Base-by-base conservation (phyloP, 2,888 invertebrate species). In the Cacoxenus indagator region DNA sequence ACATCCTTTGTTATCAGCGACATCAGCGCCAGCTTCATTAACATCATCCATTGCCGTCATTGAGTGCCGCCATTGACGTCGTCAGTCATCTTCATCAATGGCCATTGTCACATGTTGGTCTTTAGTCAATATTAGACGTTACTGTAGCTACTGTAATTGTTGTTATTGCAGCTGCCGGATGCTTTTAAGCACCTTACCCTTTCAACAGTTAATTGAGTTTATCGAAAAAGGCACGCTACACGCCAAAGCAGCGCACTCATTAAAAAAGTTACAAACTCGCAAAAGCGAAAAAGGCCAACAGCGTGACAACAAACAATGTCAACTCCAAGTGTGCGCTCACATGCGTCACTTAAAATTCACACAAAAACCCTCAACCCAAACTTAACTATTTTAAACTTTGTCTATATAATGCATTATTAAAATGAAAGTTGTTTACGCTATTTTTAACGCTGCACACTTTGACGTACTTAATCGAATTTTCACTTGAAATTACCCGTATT, bases 151-250 rank as follows among this genome's bases (percentile, higher is more conserved):
- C 43, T 19, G 43, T 43, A 31, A n/a, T 37, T 59, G 31, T 31
- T 62, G 61, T 9, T 43, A 6, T 14, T 62, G 26, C 27, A 19
- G 26, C 27, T 62, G 24, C 45, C 61, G 51, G 51, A 51, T 51
- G 61, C 45, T 62, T 62, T 62, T 62, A 45, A 62, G 61, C 61
- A 43, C 24, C 61, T n/a, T n/a, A n/a, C n/a, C n/a, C n/a, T 62
- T 62, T 62, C 45, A 62, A 62, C 61, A 62, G 43, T 62, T 62
- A 51, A 51, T 51, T 51, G 22, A 51, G 22, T 51, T 51, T 51
- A 51, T 22, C 8, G 22, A 51, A 51, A 51, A 43, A n/a, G 45
- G n/a, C 4, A 43, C 5, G 51, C 22, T 17, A 51, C 17, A 9
- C 19, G 22, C 3, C 51, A 51, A n/a, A 17, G 22, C 17, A 51